Conservation (phyloP, 2,888 invertebrate species). For the Glyphotaelius pellucidus region DNA sequence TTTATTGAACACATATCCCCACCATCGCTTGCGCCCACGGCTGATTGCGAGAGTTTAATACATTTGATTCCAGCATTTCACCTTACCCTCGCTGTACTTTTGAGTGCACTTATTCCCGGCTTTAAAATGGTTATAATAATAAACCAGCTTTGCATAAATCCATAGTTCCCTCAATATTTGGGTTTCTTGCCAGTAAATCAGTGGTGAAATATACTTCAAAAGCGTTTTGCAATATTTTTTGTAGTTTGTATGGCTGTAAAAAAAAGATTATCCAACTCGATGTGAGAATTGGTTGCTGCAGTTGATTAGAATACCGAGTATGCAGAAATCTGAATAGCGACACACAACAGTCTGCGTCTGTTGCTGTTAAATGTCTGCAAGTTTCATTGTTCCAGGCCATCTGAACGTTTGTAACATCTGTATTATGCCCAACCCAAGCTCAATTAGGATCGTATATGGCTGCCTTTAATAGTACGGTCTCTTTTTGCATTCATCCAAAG, state of each 20-base stretch:
- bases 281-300: background rate
- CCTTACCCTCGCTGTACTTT: background rate
- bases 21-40: background rate
- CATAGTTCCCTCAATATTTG: background rate
- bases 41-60: background rate
- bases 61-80: background rate
- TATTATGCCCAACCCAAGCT: background rate
- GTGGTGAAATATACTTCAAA: background rate
- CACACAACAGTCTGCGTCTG: background rate
- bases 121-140: background rate
- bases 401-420: background rate
- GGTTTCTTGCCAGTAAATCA: background rate
- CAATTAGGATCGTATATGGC: background rate
- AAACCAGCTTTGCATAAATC: background rate
- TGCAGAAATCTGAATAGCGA: background rate
- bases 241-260: background rate
- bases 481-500: background rate
- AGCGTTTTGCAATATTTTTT: background rate
- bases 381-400: background rate
- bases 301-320: background rate
- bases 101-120: background rate
- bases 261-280: background rate
- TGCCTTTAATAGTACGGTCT: background rate
- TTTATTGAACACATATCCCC: too few relatives aligned
- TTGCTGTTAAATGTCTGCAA: background rate